Evolutionary conservation across 1,140 invertebrate genomes (phyloP).

Genomic region (Cydia amplana): DNA sequence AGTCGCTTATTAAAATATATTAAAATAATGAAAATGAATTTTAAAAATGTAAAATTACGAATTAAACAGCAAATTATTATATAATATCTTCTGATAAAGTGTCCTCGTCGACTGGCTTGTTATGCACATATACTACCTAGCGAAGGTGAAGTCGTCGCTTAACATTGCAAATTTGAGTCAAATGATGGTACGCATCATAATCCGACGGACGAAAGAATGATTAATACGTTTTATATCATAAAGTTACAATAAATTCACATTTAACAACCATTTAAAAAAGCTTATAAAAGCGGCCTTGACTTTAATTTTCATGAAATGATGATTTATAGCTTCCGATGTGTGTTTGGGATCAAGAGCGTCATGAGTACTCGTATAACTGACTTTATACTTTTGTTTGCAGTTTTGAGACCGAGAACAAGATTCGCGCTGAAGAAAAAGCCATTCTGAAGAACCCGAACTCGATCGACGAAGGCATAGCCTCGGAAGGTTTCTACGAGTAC

Average conservation of each 20-base stretch:
- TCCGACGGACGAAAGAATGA: not conserved
- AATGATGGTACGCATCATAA: not conserved
- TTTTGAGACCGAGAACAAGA: constrained; percentile 89
- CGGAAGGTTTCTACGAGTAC: constrained; percentile 83
- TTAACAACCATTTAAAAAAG: not conserved
- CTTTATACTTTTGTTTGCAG: constrained; percentile 63
- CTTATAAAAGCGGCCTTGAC: constrained; percentile 23
- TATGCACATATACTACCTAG: constrained; percentile 15
- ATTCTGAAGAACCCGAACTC: constrained; percentile 75
- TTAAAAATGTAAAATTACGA: not conserved
- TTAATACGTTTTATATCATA: not conserved
- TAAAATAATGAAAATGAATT: not conserved
- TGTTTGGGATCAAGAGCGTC: not conserved
- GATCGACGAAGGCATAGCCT: constrained; percentile 83
- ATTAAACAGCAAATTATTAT: not conserved
- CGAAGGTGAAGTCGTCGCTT: constrained; percentile 20
- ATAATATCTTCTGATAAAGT: not conserved
- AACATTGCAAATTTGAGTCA: constrained; percentile 19
- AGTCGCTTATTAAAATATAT: not conserved
- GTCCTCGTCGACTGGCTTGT: not conserved
- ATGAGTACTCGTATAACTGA: not conserved
- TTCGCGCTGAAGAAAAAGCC: constrained; percentile 85
- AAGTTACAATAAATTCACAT: constrained; percentile 7
- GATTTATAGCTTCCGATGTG: constrained; percentile 17
- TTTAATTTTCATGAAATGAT: not conserved